A percentile compares a stretch with the other conserved stretches of the same genome.
Conservation (phyloP, 2,797 vertebrate genomes). For the Florisuga fusca region DNA sequence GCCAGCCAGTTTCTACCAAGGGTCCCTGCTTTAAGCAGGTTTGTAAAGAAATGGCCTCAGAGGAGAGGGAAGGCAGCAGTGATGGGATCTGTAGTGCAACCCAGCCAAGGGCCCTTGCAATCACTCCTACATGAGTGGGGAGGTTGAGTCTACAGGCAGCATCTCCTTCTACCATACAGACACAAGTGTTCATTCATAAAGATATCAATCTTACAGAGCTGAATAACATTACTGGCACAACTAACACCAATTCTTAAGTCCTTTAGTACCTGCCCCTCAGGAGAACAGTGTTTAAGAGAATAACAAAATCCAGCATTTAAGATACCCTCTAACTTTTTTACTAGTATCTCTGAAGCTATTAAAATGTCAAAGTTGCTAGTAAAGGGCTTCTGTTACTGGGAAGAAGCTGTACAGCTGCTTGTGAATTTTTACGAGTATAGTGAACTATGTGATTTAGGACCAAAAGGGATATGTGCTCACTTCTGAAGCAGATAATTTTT, state of each 20-base stretch:
- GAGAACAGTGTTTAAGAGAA: background rate
- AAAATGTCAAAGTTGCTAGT: background rate
- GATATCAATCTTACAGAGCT: background rate
- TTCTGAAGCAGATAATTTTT: background rate
- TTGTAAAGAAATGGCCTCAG: background rate
- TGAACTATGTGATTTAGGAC: background rate
- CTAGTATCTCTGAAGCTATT: background rate
- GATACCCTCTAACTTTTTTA: background rate
- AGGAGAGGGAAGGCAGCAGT: background rate
- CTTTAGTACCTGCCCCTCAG: background rate
- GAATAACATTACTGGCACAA: background rate
- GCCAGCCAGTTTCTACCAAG: background rate
- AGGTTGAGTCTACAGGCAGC: background rate
- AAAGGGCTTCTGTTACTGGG: background rate
- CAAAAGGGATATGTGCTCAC: background rate
- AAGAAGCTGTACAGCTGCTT: background rate
- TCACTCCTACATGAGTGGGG: background rate
- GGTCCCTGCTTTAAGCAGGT: background rate
- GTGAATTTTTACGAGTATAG: background rate
- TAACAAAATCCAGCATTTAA: background rate
- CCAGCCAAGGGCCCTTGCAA: background rate
- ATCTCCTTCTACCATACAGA: background rate
- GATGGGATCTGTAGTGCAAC: background rate
- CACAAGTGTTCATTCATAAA: background rate
- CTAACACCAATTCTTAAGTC: background rate